Evolutionary conservation across 1,140 invertebrate genomes (phyloP).

Genomic region (Panulirus ornatus): DNA sequence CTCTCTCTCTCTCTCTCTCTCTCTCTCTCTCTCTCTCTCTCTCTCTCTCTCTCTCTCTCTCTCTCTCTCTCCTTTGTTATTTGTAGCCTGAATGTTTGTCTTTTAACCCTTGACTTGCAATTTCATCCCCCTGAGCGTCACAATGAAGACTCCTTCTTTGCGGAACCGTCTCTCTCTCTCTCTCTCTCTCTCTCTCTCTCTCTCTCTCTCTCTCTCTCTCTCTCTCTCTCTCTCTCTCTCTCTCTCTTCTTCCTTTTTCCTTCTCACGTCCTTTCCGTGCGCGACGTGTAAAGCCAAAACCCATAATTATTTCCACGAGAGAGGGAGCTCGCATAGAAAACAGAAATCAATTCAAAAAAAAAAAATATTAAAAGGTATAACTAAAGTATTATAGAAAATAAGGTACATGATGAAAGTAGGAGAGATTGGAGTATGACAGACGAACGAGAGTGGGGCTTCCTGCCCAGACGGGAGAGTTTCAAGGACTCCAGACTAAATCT

Average conservation of each 20-base stretch:
- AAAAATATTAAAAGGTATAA: too few relatives aligned
- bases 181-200: not conserved
- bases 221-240: not conserved
- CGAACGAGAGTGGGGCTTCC: too few relatives aligned
- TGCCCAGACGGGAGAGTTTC: too few relatives aligned
- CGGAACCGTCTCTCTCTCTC: not conserved
- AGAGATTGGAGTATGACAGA: too few relatives aligned
- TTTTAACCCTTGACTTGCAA: slow-evolving; percentile 42
- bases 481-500: too few relatives aligned
- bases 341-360: too few relatives aligned
- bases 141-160: not conserved
- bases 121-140: not conserved
- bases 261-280: not conserved
- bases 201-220: not conserved
- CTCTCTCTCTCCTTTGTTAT: slow-evolving; percentile 37
- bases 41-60: not conserved
- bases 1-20: slow-evolving; percentile 30
- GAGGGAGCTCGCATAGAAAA: too few relatives aligned
- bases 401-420: too few relatives aligned
- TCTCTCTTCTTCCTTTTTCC: not conserved
- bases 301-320: too few relatives aligned
- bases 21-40: not conserved
- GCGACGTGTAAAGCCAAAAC: too few relatives aligned
- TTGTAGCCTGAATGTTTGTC: slow-evolving; percentile 49
- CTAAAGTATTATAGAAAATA: too few relatives aligned